Percentiles rank a stretch among this genome's conserved stretches.
phyloP scores from a whole-genome alignment of 2,797 vertebrate species.

The Cynodonichthys magdalenae region DNA sequence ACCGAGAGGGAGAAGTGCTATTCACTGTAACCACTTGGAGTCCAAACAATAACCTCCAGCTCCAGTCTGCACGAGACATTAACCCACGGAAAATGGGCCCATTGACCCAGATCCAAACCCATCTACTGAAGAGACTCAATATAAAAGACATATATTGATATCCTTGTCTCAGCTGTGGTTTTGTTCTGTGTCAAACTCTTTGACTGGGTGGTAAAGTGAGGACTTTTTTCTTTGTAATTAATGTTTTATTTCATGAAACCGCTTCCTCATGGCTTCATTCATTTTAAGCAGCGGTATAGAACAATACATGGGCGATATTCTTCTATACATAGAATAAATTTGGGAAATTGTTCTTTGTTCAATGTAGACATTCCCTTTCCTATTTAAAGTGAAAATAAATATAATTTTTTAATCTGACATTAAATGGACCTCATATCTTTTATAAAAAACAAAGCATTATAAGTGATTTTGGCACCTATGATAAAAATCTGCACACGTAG shows the following conservation, averaged over 20 bases:
- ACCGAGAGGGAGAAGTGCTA: slow-evolving; percentile 43
- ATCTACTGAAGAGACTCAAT: slow-evolving; percentile 31
- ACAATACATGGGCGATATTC: too few species aligned
- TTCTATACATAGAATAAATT: too few species aligned
- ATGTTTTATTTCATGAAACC: not conserved
- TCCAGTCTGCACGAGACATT: slow-evolving; percentile 49
- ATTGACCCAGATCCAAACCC: slow-evolving; percentile 69
- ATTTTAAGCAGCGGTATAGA: not conserved
- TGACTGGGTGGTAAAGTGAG: not conserved
- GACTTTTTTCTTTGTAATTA: not conserved
- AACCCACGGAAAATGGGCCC: slow-evolving; percentile 65
- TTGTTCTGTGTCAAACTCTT: slow-evolving; percentile 19
- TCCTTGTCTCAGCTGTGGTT: slow-evolving; percentile 24
- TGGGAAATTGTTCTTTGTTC: too few species aligned
- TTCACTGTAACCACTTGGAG: slow-evolving; percentile 59
- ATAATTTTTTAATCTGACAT: too few species aligned
- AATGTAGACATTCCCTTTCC: too few species aligned
- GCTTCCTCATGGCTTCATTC: too few species aligned
- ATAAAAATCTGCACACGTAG: too few species aligned
- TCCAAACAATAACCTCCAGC: slow-evolving; percentile 57
- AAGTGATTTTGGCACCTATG: too few species aligned
- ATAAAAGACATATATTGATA: slow-evolving; percentile 35
- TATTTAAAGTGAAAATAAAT: too few species aligned
- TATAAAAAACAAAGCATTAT: too few species aligned
- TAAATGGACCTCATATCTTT: too few species aligned